Evolutionary conservation across 2,888 invertebrate species (phyloP).

Genomic region (Cataglyphis albicans): DNA sequence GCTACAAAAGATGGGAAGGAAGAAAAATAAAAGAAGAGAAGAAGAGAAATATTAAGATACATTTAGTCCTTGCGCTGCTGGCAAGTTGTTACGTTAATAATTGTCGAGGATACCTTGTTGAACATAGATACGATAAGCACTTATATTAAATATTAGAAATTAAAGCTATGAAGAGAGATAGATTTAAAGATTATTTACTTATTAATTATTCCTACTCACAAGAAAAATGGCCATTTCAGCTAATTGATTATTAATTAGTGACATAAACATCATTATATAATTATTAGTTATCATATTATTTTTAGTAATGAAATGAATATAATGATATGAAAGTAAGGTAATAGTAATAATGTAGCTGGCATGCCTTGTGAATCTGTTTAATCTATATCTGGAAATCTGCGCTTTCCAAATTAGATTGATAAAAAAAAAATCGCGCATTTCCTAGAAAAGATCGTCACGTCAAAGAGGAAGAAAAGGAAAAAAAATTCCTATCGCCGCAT

Average conservation of each 20-base stretch:
- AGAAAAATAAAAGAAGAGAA: slow-evolving; percentile 28
- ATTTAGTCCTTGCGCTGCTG: slow-evolving; percentile 84
- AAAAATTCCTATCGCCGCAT: slow-evolving; percentile 26
- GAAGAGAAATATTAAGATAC: slow-evolving; percentile 64
- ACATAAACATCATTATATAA: slow-evolving; percentile 63
- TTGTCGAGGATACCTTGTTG: slow-evolving; percentile 85
- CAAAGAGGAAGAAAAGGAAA: slow-evolving; percentile 7
- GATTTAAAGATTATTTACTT: slow-evolving; percentile 76
- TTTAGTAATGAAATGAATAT: slow-evolving; percentile 71
- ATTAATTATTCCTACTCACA: slow-evolving; percentile 73
- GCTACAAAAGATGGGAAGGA: slow-evolving; percentile 48
- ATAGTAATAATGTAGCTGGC: slow-evolving; percentile 48
- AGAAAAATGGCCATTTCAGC: slow-evolving; percentile 77
- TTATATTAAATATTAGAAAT: slow-evolving; percentile 81
- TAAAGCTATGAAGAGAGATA: slow-evolving; percentile 76
- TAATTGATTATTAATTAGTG: slow-evolving; percentile 77
- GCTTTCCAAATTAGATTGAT: slow-evolving; percentile 52
- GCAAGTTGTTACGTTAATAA: slow-evolving; percentile 85
- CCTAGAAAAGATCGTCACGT: slow-evolving; percentile 31
- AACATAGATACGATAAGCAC: slow-evolving; percentile 84
- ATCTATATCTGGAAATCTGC: slow-evolving; percentile 32
- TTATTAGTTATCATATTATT: slow-evolving; percentile 69
- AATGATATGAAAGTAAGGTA: slow-evolving; percentile 47
- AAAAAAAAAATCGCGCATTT: slow-evolving; percentile 55
- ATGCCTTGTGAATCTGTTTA: slow-evolving; percentile 51